phyloP scores from a whole-genome alignment of 2,113 vertebrate species.

The Rattus norvegicus region DNA sequence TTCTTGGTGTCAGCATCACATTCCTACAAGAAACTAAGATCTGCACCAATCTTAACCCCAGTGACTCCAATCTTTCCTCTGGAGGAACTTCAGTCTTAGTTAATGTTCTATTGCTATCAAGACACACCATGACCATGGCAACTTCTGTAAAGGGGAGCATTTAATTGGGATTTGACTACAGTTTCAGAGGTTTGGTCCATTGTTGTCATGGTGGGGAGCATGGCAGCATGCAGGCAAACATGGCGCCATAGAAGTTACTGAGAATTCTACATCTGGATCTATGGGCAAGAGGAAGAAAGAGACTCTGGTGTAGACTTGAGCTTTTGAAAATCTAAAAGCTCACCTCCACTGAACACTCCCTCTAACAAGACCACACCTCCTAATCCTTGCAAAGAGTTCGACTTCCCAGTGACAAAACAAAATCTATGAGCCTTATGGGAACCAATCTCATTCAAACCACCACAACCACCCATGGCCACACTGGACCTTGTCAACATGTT shows the following conservation, averaged over 20 bases:
- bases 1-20: constrained; percentile 19
- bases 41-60: not conserved
- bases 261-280: not conserved
- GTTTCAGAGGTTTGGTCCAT: not conserved
- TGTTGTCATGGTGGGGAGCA: not conserved
- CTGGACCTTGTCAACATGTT: not conserved
- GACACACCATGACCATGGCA: not conserved
- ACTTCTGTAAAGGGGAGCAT: not conserved
- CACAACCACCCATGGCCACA: not conserved
- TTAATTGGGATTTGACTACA: not conserved
- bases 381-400: not conserved
- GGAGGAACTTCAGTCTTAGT: not conserved
- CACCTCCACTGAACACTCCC: not conserved
- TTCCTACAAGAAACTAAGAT: not conserved
- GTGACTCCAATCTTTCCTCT: not conserved
- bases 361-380: no score
- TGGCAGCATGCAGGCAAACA: not conserved
- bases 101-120: not conserved
- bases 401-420: not conserved
- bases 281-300: not conserved
- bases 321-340: not conserved
- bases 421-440: not conserved
- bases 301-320: not conserved
- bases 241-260: not conserved
- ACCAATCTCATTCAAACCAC: not conserved